Base-by-base conservation (phyloP, 2,888 invertebrate genomes). In the Drosophila pseudotalamancana region DNA sequence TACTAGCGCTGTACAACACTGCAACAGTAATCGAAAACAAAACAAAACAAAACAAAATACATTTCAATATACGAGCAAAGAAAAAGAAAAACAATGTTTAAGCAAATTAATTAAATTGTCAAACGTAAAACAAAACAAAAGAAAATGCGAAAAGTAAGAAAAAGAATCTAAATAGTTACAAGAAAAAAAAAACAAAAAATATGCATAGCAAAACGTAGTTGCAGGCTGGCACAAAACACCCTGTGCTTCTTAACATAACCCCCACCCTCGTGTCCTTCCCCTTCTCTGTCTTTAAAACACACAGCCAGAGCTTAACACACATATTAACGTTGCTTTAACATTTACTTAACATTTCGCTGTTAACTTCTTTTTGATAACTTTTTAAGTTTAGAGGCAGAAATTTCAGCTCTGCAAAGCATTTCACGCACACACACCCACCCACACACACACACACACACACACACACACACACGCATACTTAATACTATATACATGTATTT, bases 141-240 rank as follows among this genome's bases (percentile, higher is more conserved):
- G 9, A 18, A 9, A 9, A 21, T 11, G 12, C 12, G 6, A 31
- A 31, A 31, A n/a, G 29, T 0, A 39, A 21, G 4, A 23, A 39
- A n/a, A 14, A 9, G 2, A 16, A 27, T 11, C 8, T 16, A 23
- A 56, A 68, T 48, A 59, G 46, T 54, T 54, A 43, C n/a, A 43
- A 43, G 6, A 6, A 8, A 12, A 45, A 51, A 60, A 71, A 43
- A n/a, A 43, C 27, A 4, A 6, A 8, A 12, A 45, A 51, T 67
- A 71, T 55, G 48, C 75, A 74, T 72, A 70, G 71, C 53, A 70
- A 57, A 75, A 55, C 46, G 71, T 75, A 72, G 71, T 75, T 53
- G 70, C 62, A 62, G 71, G 45, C 19, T 54, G 40, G 39, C 64
- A 35, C 35, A 64, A 53, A 19, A 29, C 46, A 67, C 59, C 59